Conservation (phyloP, 2,113 vertebrate species). For the Montifringilla adamsi region DNA sequence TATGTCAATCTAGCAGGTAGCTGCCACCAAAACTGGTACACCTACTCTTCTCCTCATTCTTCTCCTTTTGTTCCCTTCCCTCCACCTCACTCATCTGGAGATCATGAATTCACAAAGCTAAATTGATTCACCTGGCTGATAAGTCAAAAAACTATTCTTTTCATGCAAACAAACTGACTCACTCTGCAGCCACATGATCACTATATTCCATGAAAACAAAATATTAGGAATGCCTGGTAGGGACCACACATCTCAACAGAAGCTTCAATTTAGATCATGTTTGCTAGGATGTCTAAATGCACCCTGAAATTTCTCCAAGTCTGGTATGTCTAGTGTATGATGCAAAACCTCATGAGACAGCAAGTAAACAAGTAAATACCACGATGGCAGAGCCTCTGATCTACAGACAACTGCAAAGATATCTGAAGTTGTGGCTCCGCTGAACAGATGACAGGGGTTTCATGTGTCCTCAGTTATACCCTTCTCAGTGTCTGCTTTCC, state of each 20-base stretch:
- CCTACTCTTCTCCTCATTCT: background rate
- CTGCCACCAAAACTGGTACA: background rate
- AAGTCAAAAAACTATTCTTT: background rate
- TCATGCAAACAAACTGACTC: background rate
- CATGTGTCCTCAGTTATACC: background rate
- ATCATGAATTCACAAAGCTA: background rate
- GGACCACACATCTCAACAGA: fast-evolving
- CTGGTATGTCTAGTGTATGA: background rate
- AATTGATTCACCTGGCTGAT: background rate
- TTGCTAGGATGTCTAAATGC: background rate
- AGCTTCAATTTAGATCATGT: background rate
- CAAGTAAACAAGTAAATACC: background rate
- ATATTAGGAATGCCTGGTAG: background rate
- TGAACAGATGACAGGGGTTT: constrained; percentile 42
- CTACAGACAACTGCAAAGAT: background rate
- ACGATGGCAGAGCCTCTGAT: background rate
- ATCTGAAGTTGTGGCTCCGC: background rate
- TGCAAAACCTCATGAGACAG: background rate
- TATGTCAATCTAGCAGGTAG: background rate
- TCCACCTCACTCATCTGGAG: background rate
- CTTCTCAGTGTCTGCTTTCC: background rate
- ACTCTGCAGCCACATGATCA: background rate
- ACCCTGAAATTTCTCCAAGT: background rate
- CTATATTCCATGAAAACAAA: background rate
- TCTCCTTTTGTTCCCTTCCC: background rate